Percentiles rank a stretch among this genome's conserved stretches.
phyloP scores from a whole-genome alignment of 2,113 vertebrate genomes.

The Pelvicachromis taeniatus region DNA sequence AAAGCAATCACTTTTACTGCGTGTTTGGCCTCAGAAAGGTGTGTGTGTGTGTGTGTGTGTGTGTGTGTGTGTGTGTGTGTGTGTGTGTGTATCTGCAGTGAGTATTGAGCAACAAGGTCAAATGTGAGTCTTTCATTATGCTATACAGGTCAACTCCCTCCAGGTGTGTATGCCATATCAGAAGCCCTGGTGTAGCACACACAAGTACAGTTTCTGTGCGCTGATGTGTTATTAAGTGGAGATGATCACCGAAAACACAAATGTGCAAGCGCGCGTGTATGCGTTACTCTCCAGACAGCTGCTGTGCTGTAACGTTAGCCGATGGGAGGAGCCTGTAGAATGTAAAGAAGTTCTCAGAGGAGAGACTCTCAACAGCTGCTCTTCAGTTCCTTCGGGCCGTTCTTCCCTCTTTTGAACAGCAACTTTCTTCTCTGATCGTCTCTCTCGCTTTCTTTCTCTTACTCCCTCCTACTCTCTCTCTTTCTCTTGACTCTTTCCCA shows the following conservation, averaged over 20 bases:
- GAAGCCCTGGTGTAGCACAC: neutral
- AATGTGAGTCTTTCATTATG: constrained; percentile 15
- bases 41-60: neutral
- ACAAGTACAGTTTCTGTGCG: neutral
- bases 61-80: neutral
- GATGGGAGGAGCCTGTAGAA: constrained; percentile 36
- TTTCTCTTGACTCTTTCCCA: neutral
- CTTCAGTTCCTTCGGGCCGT: constrained; percentile 36
- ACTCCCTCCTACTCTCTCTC: neutral
- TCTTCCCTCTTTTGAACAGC: constrained; percentile 20
- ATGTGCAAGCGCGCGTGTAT: neutral
- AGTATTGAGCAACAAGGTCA: constrained; percentile 32
- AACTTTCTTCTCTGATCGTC: constrained; percentile 28
- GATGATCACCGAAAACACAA: neutral
- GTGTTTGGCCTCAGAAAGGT: constrained; percentile 5
- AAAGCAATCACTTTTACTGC: neutral
- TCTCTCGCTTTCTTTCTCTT: neutral
- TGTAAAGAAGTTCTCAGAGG: constrained; percentile 51
- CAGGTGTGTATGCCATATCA: constrained; percentile 1
- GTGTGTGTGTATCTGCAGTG: neutral
- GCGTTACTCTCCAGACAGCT: constrained; percentile 42
- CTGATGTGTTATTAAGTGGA: neutral
- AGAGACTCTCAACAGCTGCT: constrained; percentile 56
- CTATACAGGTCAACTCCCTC: neutral
- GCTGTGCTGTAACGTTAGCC: constrained; percentile 44